These are phyloP conservation scores for Andrena flavipes DNA, from an alignment of 2,888 invertebrate species.

Conservation along the genomic window DNA sequence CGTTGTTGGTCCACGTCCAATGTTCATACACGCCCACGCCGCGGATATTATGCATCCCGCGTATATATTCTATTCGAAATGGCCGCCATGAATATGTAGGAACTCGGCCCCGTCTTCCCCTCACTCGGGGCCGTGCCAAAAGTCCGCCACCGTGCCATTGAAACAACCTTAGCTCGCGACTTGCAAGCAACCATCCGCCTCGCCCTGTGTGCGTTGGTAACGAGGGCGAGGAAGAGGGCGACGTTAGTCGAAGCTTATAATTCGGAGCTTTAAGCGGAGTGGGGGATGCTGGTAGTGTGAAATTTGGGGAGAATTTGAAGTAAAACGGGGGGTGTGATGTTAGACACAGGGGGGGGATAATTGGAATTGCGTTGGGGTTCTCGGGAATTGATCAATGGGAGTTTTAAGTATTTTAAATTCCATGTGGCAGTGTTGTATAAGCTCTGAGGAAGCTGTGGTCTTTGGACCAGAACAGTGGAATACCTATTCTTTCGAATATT, in stretches of 20 bases:
- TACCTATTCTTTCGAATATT: too few relatives aligned
- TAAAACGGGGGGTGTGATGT: too few relatives aligned
- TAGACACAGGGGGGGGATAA: too few relatives aligned
- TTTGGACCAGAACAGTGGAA: too few relatives aligned
- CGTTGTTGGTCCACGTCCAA: slow-evolving; percentile 56
- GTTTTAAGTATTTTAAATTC: too few relatives aligned
- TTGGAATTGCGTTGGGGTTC: too few relatives aligned
- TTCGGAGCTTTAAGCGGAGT: too few relatives aligned
- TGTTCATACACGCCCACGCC: slow-evolving; percentile 44
- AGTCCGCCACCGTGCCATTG: slow-evolving; percentile 43
- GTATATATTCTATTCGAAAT: slow-evolving; percentile 61
- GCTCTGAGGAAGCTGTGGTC: too few relatives aligned
- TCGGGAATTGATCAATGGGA: too few relatives aligned
- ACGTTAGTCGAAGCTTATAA: background rate
- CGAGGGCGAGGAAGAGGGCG: background rate
- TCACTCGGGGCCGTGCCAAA: slow-evolving; percentile 40
- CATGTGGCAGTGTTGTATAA: too few relatives aligned
- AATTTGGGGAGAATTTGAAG: too few relatives aligned
- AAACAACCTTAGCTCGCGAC: slow-evolving; percentile 46
- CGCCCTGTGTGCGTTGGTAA: slow-evolving; percentile 19
- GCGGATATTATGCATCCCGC: slow-evolving; percentile 57
- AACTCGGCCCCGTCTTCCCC: background rate
- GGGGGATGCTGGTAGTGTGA: too few relatives aligned
- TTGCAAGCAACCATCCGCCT: slow-evolving; percentile 11
- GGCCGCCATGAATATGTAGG: slow-evolving; percentile 63